Evolutionary conservation across 2,797 vertebrate species (phyloP).

Genomic region (Ciconia nigra): DNA sequence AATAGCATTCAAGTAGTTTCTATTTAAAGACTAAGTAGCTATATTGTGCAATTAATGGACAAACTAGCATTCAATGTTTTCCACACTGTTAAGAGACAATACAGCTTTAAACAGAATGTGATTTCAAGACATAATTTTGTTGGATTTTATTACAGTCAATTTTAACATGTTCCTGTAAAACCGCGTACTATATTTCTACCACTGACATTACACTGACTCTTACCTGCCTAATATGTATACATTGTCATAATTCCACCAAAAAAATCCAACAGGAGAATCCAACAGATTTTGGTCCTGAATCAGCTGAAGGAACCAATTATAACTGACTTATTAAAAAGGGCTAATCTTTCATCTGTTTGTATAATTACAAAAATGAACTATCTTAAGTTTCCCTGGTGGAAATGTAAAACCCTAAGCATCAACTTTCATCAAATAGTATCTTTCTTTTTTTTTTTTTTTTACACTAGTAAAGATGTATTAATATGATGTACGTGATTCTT

Average conservation of each 20-base stretch:
- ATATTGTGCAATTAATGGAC: constrained; percentile 34
- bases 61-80: constrained; percentile 16
- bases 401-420: neutral
- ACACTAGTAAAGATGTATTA: neutral
- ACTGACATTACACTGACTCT: neutral
- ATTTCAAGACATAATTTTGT: neutral
- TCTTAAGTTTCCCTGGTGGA: neutral
- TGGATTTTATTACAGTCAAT: neutral
- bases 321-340: neutral
- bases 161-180: neutral
- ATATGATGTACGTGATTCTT: neutral
- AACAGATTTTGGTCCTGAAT: constrained; percentile 23
- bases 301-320: constrained; percentile 30
- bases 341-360: neutral
- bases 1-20: constrained; percentile 32
- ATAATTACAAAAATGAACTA: neutral
- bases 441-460: neutral
- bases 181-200: neutral
- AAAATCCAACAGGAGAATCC: constrained; percentile 12
- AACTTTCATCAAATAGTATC: neutral
- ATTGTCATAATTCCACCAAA: neutral
- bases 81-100: neutral
- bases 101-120: constrained; percentile 19
- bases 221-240: neutral
- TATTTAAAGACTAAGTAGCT: constrained; percentile 40